Evolutionary conservation across 1,140 invertebrate genomes (phyloP), one percentile per base, ranked within the genome.

Genomic region (Lamellibrachia luymesi): DNA sequence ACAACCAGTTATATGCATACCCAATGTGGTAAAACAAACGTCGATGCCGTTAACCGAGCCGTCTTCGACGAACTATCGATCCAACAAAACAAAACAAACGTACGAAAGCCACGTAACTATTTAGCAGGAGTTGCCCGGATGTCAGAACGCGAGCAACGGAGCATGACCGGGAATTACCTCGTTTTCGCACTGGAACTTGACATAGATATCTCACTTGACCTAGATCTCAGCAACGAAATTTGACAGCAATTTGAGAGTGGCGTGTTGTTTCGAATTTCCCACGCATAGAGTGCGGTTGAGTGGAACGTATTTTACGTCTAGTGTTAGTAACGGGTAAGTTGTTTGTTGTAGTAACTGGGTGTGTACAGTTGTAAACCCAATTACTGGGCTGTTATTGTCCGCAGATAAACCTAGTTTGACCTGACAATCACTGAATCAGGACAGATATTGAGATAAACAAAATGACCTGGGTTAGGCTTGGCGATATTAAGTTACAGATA

Each of bases 71-170:
- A 80, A 80, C 64, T 80, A 80, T 80, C 6, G 64, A 80, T 22
- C 64, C 64, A 22, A 80, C 64, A 80, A 80, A 80, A 80, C 64
- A 80, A 80, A 80, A 80, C 64, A 80, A 80, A 80, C 64, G 64
- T 22, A 80, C 64, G 64, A 80, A 80, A 80, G 64, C 64, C 64
- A 80, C 64, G 64, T 80, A 80, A 80, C 64, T 80, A 80, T 80
- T 80, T 80, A 80, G 64, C 64, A 10, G 17, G 64, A 80, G 64
- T 17, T 80, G 64, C 64, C 64, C 64, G 64, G 64, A 80, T 80
- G 64, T 80, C 64, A 56, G 64, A 22, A 22, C 64, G 64, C 64
- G 64, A 10, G 64, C 64, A 80, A 80, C 64, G 64, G 64, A 80
- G 64, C 64, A 80, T 80, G 64, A 80, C 64, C 64, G 64, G 64